Evolutionary conservation across 2,113 vertebrate genomes (phyloP), one percentile per base, ranked within the genome.

Genomic region (Butastur rufipennis): DNA sequence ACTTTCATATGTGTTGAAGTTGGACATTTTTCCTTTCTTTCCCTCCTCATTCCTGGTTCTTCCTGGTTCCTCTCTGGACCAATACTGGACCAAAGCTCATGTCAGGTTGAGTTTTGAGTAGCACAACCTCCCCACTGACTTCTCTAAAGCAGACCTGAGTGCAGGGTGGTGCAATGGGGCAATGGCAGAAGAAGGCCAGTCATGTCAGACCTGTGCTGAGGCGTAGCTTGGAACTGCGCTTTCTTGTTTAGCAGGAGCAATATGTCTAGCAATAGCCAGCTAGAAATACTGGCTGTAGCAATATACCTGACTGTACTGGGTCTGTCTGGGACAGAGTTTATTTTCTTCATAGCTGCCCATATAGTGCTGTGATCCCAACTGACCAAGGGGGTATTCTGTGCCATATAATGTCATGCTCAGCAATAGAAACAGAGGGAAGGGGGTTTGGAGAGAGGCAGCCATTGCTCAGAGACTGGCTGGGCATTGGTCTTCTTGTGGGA

Each of bases 91-190:
- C 29, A 82, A 80, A 86, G 4, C 13, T 53, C 36, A 42, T 6
- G 16, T 15, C 0, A 7, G 7, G 6, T 5, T 78, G 50, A 74
- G 16, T 62, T 92, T 38, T 81, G 47, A 63, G 47, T 26, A 81
- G 20, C 27, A n/a, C 26, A 78, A 38, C 2, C 20, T 85, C 13
- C 70, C 31, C 50, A 38, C 5, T 81, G 27, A 18, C 25, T 66
- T 83, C 16, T 77, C 15, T 66, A 67, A 45, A 71, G 42, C 15
- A 50, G 52, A 32, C 36, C 0, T 23, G 42, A 53, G 10, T n/a
- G 45, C 53, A 73, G 32, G 19, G 23, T 19, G n/a, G 25, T 53
- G 22, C 0, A 4, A 25, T 16, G 48, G n/a, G 45, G 10, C 0
- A 0, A 26, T 16, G 8, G 17, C n/a, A 87, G 81, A 45, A 62